Evolutionary conservation across 2,797 vertebrate species (phyloP).

Genomic region (Champsocephalus gunnari): DNA sequence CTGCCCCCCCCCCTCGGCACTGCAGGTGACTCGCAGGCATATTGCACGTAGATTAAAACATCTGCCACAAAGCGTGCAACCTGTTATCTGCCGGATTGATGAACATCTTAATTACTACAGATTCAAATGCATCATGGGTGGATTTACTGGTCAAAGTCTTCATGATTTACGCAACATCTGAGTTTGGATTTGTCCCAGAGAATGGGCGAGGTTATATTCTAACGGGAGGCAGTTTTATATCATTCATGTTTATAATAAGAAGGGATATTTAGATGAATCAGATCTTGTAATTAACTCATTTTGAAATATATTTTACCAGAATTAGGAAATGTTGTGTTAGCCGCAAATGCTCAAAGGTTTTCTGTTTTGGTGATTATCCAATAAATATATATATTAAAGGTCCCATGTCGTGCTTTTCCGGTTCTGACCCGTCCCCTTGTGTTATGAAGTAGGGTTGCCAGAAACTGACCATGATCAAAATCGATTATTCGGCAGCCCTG

Average conservation of each 20-base stretch:
- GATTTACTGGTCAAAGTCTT: conserved; percentile 43
- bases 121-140: conserved; percentile 28
- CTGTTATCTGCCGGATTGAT: not conserved
- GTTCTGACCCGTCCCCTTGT: no score
- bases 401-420: no score
- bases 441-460: no score
- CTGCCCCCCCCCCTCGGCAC: conserved; percentile 29
- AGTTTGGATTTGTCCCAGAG: conserved; percentile 57
- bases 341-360: no score
- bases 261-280: no score
- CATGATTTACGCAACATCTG: conserved; percentile 60
- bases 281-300: no score
- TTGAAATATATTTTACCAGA: no score
- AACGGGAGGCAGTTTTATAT: conserved; percentile 28
- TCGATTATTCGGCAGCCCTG: no score
- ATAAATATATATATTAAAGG: no score
- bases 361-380: no score
- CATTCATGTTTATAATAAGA: conserved; percentile 43
- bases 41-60: conserved; percentile 10
- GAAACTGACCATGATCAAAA: no score
- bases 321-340: no score
- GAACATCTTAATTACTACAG: conserved; percentile 21
- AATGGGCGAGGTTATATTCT: conserved; percentile 8
- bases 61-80: conserved; percentile 3
- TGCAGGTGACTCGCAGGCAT: conserved; percentile 23